Base-by-base conservation (phyloP, 2,113 vertebrate genomes). In the Caloenas nicobarica region DNA sequence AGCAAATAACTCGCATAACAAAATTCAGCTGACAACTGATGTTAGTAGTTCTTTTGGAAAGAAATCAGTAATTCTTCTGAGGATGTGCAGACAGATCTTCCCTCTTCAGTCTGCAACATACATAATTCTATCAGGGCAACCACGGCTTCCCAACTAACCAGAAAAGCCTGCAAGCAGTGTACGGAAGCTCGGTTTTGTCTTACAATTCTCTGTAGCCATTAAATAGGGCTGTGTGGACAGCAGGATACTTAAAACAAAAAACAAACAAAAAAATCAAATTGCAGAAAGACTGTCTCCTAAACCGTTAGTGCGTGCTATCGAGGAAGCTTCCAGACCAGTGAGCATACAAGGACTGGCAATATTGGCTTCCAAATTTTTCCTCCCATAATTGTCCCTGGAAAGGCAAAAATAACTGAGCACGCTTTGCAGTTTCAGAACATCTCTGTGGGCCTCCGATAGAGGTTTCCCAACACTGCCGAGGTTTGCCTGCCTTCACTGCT, bases 211-310 rank as follows among this genome's bases (percentile, higher is more conserved):
- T 34, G n/a, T 40, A 93, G 58, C 66, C 58, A 22, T 26, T 53
- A 25, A 33, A 23, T 1, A 76, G 33, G 31, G 23, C 25, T n/a
- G 6, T 15, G 26, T 22, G 16, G 16, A 50, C 40, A 70, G 31
- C 0, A 4, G 73, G 36, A n/a, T 10, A 65, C 4, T 36, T 17
- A 1, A 36, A n/a, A n/a, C n/a, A n/a, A n/a, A n/a, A n/a, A n/a
- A n/a, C n/a, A 54, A 28, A 53, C 21, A 34, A 16, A 38, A 36
- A 42, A 17, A 57, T 7, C 11, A 50, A 57, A 16, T 10, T 36
- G 40, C n/a, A 65, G 76, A 33, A 86, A 61, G 29, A 66, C 46
- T 58, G 78, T 0, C 60, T 62, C n/a, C 54, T 33, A 81, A 74
- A 9, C 23, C 3, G 0, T 33, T 66, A 77, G 26, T 18, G 23